Evolutionary conservation across 2,888 invertebrate species (phyloP).

Genomic region (Xestia ashworthii): DNA sequence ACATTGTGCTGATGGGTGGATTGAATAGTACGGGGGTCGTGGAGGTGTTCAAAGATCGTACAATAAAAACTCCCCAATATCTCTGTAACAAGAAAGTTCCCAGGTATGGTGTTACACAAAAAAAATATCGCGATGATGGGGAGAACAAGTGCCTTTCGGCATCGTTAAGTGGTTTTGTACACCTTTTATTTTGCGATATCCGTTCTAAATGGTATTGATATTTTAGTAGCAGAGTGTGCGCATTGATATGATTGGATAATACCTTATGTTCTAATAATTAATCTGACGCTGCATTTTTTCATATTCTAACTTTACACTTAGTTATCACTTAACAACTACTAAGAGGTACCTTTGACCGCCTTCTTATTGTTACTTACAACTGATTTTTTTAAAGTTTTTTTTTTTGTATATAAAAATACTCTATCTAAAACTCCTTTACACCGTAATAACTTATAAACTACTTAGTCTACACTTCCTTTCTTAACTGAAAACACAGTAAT

Average conservation of each 20-base stretch:
- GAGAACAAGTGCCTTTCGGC: no score
- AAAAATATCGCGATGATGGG: no score
- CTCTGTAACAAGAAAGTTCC: no score
- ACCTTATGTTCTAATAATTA: slow-evolving; percentile 41
- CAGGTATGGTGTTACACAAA: no score
- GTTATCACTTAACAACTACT: not conserved
- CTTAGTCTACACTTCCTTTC: not conserved
- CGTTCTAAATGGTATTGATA: slow-evolving; percentile 7
- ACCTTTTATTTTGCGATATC: not conserved
- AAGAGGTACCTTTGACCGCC: slow-evolving; percentile 1
- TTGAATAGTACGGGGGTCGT: no score
- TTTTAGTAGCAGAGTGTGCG: slow-evolving; percentile 27
- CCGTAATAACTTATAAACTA: not conserved
- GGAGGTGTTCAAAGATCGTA: no score
- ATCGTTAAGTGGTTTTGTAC: not conserved
- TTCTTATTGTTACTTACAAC: not conserved
- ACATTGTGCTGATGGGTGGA: no score
- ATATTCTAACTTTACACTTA: not conserved
- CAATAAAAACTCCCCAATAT: no score
- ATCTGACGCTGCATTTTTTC: not conserved
- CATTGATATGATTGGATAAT: slow-evolving; percentile 53
- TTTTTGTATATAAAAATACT: not conserved
- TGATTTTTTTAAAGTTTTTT: not conserved
- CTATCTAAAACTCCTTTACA: not conserved
- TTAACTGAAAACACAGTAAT: not conserved